Evolutionary conservation across 37 sponge, comb jelly and placozoan genomes (phyloP).

Genomic region (Diacarnus erythraeanus): DNA sequence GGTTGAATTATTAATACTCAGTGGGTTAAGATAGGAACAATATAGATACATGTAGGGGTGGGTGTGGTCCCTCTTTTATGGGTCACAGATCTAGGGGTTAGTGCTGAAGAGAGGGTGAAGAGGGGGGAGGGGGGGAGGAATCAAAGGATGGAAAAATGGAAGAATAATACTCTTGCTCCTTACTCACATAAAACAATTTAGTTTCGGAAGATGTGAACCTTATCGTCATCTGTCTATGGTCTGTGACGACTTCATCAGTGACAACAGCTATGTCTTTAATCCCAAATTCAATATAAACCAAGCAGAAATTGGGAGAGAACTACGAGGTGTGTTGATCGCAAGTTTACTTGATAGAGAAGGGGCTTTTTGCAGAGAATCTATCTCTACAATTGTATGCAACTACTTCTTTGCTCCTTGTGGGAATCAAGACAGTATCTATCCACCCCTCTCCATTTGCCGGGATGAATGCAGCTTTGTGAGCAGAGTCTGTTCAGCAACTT

Average conservation of each 20-base stretch:
- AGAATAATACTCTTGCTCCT: not conserved
- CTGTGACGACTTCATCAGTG: not conserved
- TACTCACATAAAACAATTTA: not conserved
- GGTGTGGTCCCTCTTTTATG: too few species aligned
- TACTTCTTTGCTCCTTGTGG: slow-evolving; percentile 29
- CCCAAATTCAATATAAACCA: not conserved
- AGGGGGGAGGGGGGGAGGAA: too few species aligned
- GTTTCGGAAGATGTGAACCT: slow-evolving; percentile 11
- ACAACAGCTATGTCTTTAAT: slow-evolving; percentile 8
- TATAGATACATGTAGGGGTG: too few species aligned
- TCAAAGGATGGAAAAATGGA: not conserved
- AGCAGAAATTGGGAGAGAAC: not conserved
- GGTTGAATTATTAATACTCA: too few species aligned
- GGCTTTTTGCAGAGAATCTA: not conserved
- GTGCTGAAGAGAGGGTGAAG: too few species aligned
- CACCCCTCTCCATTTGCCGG: slow-evolving; percentile 2
- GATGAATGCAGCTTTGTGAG: slow-evolving; percentile 11
- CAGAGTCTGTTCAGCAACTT: not conserved
- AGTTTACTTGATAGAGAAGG: not conserved
- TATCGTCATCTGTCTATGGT: not conserved
- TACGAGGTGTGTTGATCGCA: not conserved
- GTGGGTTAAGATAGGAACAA: too few species aligned
- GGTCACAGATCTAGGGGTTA: too few species aligned
- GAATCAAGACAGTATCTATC: not conserved
- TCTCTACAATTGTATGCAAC: slow-evolving; percentile 3